A percentile compares a stretch with the other conserved stretches of the same genome.
These are phyloP conservation scores for Cataglyphis hispanica DNA, from an alignment of 1,140 invertebrate species.

Conservation along the genomic window DNA sequence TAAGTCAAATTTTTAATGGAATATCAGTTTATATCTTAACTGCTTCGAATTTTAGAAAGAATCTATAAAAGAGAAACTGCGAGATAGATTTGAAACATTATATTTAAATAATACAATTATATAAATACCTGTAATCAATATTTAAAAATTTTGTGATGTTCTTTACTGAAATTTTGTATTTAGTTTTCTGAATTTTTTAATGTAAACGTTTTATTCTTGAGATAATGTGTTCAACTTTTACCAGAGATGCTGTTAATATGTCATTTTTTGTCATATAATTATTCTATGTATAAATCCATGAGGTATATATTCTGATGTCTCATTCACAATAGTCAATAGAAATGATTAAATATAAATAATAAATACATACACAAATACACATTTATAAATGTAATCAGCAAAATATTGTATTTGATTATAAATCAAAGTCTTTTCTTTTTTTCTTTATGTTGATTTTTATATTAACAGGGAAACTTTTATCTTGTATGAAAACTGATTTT, in stretches of 20 bases:
- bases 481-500: slow-evolving; percentile 5
- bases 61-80: slow-evolving; percentile 23
- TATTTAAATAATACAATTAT: slow-evolving; percentile 10
- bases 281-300: not conserved
- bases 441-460: not conserved
- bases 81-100: not conserved
- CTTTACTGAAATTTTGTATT: slow-evolving; percentile 36
- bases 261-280: not conserved
- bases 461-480: slow-evolving; percentile 13
- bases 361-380: too few species aligned
- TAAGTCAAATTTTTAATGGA: not conserved
- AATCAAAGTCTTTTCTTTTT: not conserved
- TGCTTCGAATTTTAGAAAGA: slow-evolving; percentile 18
- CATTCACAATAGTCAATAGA: not conserved
- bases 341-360: not conserved
- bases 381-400: not conserved
- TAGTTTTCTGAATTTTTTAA: slow-evolving; percentile 21
- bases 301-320: not conserved
- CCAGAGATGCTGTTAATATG: not conserved
- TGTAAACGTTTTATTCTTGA: not conserved
- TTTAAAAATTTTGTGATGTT: not conserved
- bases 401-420: slow-evolving; percentile 25
- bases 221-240: not conserved
- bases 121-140: slow-evolving; percentile 25
- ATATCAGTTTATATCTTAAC: not conserved